These are phyloP conservation scores for Aptenodytes forsteri DNA, from an alignment of 2,113 vertebrate genomes.

Conservation along the genomic window DNA sequence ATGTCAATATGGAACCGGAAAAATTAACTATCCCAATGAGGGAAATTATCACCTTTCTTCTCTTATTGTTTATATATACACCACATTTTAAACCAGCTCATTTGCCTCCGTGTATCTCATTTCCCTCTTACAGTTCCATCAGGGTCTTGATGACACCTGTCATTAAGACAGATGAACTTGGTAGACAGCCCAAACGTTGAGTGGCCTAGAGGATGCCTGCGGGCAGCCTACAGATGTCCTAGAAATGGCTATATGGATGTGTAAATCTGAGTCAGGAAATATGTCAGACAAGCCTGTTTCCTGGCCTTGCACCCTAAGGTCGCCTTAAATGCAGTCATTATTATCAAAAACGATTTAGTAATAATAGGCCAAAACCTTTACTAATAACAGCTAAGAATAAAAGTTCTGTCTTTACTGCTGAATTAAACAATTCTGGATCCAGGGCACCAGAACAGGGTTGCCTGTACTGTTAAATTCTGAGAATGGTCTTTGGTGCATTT, in stretches of 20 bases:
- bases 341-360: background rate
- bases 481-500: background rate
- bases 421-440: background rate
- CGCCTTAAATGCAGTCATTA: background rate
- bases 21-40: background rate
- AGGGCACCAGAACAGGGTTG: background rate
- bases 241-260: background rate
- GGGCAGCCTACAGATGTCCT: constrained; percentile 3
- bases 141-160: constrained; percentile 11
- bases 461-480: background rate
- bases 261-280: constrained; percentile 41
- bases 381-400: background rate
- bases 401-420: background rate
- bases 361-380: background rate
- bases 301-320: constrained; percentile 49
- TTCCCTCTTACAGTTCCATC: background rate
- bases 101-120: background rate
- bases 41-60: background rate
- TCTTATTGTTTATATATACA: background rate
- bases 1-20: background rate
- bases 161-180: constrained; percentile 36
- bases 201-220: constrained; percentile 23
- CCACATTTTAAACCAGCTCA: background rate
- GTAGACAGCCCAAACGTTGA: background rate
- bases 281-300: constrained; percentile 57